Base-by-base conservation (phyloP, 2,113 vertebrate genomes). In the Daboia siamensis region DNA sequence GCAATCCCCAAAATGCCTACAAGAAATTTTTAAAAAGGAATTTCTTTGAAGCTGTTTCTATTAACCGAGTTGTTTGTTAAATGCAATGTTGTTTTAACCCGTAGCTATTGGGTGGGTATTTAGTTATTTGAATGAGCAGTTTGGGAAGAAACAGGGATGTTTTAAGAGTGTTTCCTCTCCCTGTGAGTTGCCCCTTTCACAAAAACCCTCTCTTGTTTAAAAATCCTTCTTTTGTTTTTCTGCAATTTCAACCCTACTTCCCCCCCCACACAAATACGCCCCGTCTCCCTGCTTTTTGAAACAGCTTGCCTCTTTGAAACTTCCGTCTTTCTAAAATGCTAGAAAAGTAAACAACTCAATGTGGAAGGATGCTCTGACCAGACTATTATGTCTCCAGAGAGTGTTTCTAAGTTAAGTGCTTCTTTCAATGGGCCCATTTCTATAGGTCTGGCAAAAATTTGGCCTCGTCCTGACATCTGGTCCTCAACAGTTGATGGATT, bases 11-110 rank as follows among this genome's bases (percentile, higher is more conserved):
- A 93, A 94, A 89, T 44, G 15, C 11, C 74, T 61, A 56, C 69
- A 54, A 11, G 3, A 87, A 90, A 87, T 93, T 91, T 80, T 93
- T 61, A 94, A 95, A 93, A 89, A 93, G 91, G 89, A 80, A 91
- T 93, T 94, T 87, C 94, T 96, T 95, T 96, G 94, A n/a, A 24
- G 89, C 46, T 90, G 64, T 91, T 93, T 93, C 94, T 94, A 90
- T 94, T 88, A 91, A 95, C 90, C 33, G 88, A 92, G 94, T 94
- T 91, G 80, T 96, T 93, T 96, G 86, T 55, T 95, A 44, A 93
- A 90, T 54, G 33, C 90, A 15, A 61, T 91, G 74, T 94, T 91
- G 90, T 93, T 96, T 95, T 84, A 94, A 93, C 44, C 69, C 91
- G 52, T 54, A 61, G 55, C 55, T 95, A 94, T 95, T 95, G 91